phyloP scores from a whole-genome alignment of 2,113 vertebrate genomes.

The Promerops cafer region DNA sequence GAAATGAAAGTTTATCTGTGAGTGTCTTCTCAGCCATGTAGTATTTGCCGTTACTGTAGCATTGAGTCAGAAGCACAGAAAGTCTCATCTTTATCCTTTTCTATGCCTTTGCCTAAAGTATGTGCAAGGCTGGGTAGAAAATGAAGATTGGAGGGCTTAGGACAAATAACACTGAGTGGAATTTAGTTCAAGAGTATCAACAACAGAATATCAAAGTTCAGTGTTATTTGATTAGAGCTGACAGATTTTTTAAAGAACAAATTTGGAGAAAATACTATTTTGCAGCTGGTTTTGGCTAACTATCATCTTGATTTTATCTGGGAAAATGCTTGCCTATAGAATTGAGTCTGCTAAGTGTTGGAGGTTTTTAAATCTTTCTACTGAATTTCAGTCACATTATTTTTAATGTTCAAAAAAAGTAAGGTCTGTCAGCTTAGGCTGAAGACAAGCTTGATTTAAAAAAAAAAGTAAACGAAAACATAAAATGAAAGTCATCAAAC shows the following conservation, averaged over 20 bases:
- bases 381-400: neutral
- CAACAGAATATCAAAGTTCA: neutral
- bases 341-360: neutral
- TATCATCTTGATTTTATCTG: neutral
- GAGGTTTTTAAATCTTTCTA: neutral
- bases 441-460: neutral
- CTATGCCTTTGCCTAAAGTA: neutral
- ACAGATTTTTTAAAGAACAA: neutral
- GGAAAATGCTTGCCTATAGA: neutral
- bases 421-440: neutral
- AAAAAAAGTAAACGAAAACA: neutral
- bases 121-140: neutral
- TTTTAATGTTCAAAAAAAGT: neutral
- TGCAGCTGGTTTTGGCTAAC: neutral
- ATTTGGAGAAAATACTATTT: neutral
- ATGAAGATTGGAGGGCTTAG: neutral
- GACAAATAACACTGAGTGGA: neutral
- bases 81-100: neutral
- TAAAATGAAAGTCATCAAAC: neutral
- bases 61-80: neutral
- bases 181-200: neutral
- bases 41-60: neutral
- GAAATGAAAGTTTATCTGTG: neutral
- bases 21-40: neutral
- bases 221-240: neutral